A percentile compares a stretch with the other conserved stretches of the same genome.
These are phyloP conservation scores for Casuarius casuarius DNA, from an alignment of 2,113 vertebrate genomes.

Conservation along the genomic window DNA sequence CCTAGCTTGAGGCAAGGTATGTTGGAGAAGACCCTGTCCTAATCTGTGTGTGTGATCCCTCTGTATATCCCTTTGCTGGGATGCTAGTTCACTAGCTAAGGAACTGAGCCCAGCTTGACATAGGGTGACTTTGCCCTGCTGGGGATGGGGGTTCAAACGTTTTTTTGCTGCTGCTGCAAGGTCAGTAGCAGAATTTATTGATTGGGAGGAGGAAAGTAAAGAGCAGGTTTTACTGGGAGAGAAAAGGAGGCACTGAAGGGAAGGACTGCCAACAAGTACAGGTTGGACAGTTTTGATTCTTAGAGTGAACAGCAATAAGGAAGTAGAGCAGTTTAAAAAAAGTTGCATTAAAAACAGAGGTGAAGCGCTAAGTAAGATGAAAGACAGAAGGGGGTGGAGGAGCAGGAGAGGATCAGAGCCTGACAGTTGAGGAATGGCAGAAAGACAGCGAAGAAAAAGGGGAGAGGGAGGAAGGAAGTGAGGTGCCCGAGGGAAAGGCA, in stretches of 20 bases:
- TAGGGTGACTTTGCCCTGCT: no score
- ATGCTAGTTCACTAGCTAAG: neutral
- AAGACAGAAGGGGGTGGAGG: neutral
- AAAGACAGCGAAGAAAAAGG: neutral
- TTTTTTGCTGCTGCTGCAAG: accelerated
- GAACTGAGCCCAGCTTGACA: accelerated
- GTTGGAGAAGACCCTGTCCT: no score
- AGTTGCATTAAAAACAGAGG: neutral
- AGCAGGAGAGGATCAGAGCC: neutral
- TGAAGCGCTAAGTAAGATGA: neutral
- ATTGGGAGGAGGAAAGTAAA: neutral
- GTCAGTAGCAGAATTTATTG: neutral
- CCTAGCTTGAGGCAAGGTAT: neutral
- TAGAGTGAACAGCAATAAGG: neutral
- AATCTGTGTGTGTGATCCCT: no score
- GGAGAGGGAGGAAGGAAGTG: no score
- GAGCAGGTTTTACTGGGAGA: neutral
- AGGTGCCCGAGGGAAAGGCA: neutral
- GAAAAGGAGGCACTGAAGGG: accelerated
- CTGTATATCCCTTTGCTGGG: neutral
- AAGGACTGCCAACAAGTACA: no score
- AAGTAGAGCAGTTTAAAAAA: neutral
- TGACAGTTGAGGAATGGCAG: neutral
- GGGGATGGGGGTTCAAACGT: accelerated
- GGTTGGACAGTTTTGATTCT: neutral